phyloP scores from a whole-genome alignment of 1,140 invertebrate species.

The Ceratina japonica region DNA sequence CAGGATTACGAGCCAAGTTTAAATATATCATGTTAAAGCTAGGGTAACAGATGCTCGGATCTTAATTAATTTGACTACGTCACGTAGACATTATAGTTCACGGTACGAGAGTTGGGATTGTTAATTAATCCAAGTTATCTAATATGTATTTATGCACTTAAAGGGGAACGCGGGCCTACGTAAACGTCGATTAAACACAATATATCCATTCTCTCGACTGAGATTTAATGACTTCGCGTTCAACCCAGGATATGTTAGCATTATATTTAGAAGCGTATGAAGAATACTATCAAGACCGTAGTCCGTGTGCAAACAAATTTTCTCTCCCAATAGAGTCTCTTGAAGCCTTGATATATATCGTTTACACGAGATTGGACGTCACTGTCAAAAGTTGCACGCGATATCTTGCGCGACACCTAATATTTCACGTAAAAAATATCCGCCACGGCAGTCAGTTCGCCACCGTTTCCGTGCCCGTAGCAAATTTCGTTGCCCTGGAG shows the following conservation, averaged over 20 bases:
- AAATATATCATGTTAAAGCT: constrained; percentile 3
- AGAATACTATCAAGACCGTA: too few species aligned
- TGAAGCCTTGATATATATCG: neutral
- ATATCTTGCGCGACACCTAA: constrained; percentile 1
- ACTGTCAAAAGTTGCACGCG: constrained; percentile 24
- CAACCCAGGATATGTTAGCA: too few species aligned
- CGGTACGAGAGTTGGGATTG: neutral
- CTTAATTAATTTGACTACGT: neutral
- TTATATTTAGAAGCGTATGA: too few species aligned
- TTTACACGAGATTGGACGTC: constrained; percentile 12
- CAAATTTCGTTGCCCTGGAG: neutral
- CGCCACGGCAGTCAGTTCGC: neutral
- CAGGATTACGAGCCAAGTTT: constrained; percentile 1
- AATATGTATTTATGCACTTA: neutral
- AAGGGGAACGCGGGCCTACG: neutral
- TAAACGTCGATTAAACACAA: neutral
- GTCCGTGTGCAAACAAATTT: neutral
- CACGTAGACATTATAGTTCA: neutral
- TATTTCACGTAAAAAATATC: constrained; percentile 10
- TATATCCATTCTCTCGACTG: too few species aligned
- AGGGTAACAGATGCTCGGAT: neutral
- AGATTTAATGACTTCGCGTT: too few species aligned
- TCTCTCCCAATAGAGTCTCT: neutral
- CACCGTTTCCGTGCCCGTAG: neutral
- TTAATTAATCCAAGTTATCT: constrained; percentile 9